These are phyloP conservation scores for Cetonia aurata DNA, from an alignment of 2,888 invertebrate genomes.

Conservation along the genomic window DNA sequence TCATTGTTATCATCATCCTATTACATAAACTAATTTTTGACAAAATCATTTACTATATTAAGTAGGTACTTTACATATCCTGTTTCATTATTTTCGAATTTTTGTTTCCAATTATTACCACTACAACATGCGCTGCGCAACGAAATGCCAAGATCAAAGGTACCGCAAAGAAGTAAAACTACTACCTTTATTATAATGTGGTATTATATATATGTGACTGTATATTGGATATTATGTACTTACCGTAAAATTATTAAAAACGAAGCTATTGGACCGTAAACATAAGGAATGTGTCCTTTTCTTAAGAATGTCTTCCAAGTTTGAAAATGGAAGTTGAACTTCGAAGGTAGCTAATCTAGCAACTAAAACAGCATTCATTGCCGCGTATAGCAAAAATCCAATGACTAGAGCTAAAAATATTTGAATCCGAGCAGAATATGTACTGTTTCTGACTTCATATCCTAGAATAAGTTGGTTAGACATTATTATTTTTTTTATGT, in stretches of 20 bases:
- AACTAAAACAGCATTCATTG: slow-evolving; percentile 63
- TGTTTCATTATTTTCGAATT: too few relatives aligned
- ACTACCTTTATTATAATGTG: too few relatives aligned
- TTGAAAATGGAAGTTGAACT: slow-evolving; percentile 60
- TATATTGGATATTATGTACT: too few relatives aligned
- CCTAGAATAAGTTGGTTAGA: slow-evolving; percentile 54
- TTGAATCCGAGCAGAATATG: slow-evolving; percentile 58
- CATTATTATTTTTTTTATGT: background rate
- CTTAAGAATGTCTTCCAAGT: slow-evolving; percentile 61
- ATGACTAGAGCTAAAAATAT: slow-evolving; percentile 59
- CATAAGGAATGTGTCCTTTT: slow-evolving; percentile 63
- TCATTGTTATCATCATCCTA: too few relatives aligned
- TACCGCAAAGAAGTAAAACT: too few relatives aligned
- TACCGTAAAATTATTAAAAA: slow-evolving; percentile 62
- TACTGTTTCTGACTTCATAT: slow-evolving; percentile 58
- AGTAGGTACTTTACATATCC: too few relatives aligned
- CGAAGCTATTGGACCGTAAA: slow-evolving; percentile 64
- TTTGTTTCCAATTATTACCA: too few relatives aligned
- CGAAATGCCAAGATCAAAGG: too few relatives aligned
- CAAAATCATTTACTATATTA: too few relatives aligned
- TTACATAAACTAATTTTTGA: too few relatives aligned
- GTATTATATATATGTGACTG: too few relatives aligned
- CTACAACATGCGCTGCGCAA: too few relatives aligned
- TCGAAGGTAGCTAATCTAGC: slow-evolving; percentile 64
- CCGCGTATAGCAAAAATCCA: slow-evolving; percentile 59